Evolutionary conservation across 2,113 vertebrate genomes (phyloP), one percentile per base, ranked within the genome.

Genomic region (Ancistrus triradiatus): DNA sequence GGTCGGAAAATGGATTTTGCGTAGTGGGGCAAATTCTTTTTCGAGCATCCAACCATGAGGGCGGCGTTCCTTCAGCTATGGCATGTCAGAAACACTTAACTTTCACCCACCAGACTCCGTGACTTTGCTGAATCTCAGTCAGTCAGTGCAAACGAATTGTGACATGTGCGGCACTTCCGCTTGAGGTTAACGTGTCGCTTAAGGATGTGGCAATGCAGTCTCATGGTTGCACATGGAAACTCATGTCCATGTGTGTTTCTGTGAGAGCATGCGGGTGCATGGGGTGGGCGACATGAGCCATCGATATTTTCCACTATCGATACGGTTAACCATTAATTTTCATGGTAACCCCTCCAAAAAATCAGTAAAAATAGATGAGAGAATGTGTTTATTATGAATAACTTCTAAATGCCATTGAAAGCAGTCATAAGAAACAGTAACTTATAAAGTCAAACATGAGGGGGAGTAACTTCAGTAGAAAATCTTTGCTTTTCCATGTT

Each of bases 61-160:
- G 22, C 17, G 31, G 58, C 22, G 21, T 65, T 74, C 24, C 24
- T 33, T 60, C 56, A 64, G 58, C 50, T 60, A 47, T 58, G 69
- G 46, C 74, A 40, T 75, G 78, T 80, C 83, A 78, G 13, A 68
- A 69, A 28, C 66, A 46, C 69, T 82, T 77, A 78, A 62, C 38
- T 9, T 70, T 74, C 51, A 13, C 68, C 48, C 59, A 67, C 51
- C 42, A 9, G 68, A 69, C 60, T n/a, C 27, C 58, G 57, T 70
- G 69, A 72, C 73, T 28, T 52, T 63, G 22, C 6, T 42, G 76
- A 71, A 31, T 74, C 61, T 37, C 17, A 10, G 7, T 56, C 25
- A 68, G 68, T 77, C 65, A 35, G 48, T 22, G 33, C 37, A 75
- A 76, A 83, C 79, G 57, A 66, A 75, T 47, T 47, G 24, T 52